Conservation (phyloP, 2,113 vertebrate species). For the Speoplatyrhinus poulsoni region DNA sequence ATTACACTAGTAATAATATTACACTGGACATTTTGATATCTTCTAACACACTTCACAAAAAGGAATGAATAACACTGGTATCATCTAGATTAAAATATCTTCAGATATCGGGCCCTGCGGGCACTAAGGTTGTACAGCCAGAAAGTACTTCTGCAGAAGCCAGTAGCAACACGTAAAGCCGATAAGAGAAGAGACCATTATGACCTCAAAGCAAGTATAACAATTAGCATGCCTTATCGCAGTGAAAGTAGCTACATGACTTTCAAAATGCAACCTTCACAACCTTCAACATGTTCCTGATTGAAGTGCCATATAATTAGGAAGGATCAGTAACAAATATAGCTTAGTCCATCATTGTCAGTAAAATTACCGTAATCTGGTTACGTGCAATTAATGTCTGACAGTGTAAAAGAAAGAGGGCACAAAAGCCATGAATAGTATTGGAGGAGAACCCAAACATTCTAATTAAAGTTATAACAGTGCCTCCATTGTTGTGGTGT, state of each 20-base stretch:
- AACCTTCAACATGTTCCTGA: background rate
- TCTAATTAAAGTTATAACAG: too few species aligned
- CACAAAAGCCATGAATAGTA: too few species aligned
- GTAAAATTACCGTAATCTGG: background rate
- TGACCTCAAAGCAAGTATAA: background rate
- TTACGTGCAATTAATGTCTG: background rate
- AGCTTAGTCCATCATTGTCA: too few species aligned
- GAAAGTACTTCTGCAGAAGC: slow-evolving; percentile 30
- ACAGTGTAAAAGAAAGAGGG: too few species aligned
- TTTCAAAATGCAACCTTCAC: background rate
- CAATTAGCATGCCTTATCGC: slow-evolving; percentile 3
- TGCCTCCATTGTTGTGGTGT: background rate
- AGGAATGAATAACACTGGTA: slow-evolving; percentile 15
- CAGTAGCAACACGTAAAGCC: slow-evolving; percentile 10
- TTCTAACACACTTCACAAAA: slow-evolving; percentile 18
- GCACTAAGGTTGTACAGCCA: background rate
- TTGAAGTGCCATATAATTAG: background rate
- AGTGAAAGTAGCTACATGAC: background rate
- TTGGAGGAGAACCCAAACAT: too few species aligned
- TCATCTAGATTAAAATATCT: slow-evolving; percentile 20
- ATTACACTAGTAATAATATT: background rate
- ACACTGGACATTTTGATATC: slow-evolving; percentile 9
- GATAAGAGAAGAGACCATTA: slow-evolving; percentile 23
- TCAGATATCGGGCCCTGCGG: slow-evolving; percentile 16
- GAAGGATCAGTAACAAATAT: too few species aligned